phyloP scores from a whole-genome alignment of 2,113 vertebrate species.

The Oplegnathus fasciatus region DNA sequence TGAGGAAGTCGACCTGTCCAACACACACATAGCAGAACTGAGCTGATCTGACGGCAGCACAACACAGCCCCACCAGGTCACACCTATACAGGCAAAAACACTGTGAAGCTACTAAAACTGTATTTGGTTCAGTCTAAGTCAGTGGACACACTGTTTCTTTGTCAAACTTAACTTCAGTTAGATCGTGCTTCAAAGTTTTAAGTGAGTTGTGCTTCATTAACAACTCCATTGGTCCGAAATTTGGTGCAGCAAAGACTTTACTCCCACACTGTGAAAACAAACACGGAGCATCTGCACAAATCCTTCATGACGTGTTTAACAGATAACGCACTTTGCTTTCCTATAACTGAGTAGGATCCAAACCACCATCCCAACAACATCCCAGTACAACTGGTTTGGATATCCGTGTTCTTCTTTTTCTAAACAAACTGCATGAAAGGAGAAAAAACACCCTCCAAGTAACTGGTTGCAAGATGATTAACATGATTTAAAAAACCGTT shows the following conservation, averaged over 20 bases:
- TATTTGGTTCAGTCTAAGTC: conserved; percentile 1
- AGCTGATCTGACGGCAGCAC: conserved; percentile 59
- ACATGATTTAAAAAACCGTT: too few species aligned
- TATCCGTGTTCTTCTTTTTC: neutral
- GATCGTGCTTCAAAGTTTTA: neutral
- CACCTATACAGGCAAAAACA: conserved; percentile 32
- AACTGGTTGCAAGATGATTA: too few species aligned
- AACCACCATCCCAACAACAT: conserved; percentile 11
- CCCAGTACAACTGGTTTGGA: conserved; percentile 18
- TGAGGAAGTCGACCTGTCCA: conserved; percentile 69
- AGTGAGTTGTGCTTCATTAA: neutral
- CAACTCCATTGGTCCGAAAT: neutral
- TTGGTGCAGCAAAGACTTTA: conserved; percentile 6
- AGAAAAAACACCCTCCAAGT: too few species aligned
- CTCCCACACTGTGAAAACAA: conserved; percentile 11
- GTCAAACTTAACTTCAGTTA: too few species aligned
- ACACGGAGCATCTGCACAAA: conserved; percentile 23
- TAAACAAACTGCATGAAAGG: neutral
- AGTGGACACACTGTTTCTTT: neutral
- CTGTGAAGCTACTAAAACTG: neutral
- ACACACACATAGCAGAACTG: conserved; percentile 64
- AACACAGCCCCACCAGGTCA: conserved; percentile 36
- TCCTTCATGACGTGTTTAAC: neutral
- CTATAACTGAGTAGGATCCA: neutral
- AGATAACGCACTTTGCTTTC: neutral